Conservation (phyloP, 1,140 invertebrate genomes). For the Drosophila micromelanica region DNA sequence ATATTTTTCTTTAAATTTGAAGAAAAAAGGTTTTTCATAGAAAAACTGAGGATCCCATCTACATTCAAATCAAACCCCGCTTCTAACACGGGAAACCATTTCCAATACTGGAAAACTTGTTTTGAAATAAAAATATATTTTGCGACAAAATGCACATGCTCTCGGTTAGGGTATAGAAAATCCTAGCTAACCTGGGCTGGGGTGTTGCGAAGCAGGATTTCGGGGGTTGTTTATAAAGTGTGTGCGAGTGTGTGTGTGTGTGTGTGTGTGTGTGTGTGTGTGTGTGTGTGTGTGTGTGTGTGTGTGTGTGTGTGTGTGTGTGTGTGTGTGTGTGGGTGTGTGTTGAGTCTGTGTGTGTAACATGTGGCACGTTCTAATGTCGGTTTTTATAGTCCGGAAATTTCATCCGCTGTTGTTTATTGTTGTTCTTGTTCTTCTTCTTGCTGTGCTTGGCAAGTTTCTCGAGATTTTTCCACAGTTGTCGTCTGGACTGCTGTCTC, state of each 20-base stretch:
- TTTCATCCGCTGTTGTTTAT: conserved; percentile 21
- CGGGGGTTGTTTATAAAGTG: conserved; percentile 56
- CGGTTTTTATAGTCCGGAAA: conserved; percentile 55
- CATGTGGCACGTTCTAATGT: conserved; percentile 61
- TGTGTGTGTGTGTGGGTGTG: conserved; percentile 6
- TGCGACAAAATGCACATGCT: neutral
- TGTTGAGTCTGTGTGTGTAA: conserved; percentile 31
- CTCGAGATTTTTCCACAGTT: conserved; percentile 49
- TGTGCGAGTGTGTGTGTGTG: no score
- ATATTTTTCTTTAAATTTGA: no score
- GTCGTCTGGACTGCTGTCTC: neutral
- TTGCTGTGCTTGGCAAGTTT: neutral
- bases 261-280: no score
- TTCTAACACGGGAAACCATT: no score
- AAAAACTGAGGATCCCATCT: no score
- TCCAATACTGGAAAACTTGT: no score
- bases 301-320: conserved; percentile 1
- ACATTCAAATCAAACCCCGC: no score
- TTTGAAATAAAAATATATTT: neutral
- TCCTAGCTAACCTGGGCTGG: neutral
- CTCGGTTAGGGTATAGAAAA: neutral
- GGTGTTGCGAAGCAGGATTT: conserved; percentile 9
- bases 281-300: conserved; percentile 3
- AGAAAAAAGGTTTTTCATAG: no score
- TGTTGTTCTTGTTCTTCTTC: neutral